A percentile compares a stretch with the other conserved stretches of the same genome.
Evolutionary conservation across 1,140 invertebrate genomes (phyloP).

Genomic region (Achroia grisella): DNA sequence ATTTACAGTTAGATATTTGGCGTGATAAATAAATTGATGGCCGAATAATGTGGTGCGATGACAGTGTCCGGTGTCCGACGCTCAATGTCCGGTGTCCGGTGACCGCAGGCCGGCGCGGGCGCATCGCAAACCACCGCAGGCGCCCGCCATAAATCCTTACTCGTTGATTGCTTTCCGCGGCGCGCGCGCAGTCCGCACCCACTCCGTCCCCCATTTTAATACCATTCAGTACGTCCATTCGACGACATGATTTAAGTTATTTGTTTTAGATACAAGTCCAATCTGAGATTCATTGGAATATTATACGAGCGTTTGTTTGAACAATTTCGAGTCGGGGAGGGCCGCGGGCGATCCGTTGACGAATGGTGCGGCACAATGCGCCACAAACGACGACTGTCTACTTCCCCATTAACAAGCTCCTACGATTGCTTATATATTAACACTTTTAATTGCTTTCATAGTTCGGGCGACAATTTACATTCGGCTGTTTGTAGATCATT

Average conservation of each 20-base stretch:
- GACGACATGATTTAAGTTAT: slow-evolving; percentile 63
- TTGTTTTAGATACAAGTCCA: slow-evolving; percentile 61
- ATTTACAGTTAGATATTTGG: too few relatives aligned
- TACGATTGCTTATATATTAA: neutral
- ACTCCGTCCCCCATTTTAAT: slow-evolving; percentile 21
- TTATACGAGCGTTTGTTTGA: slow-evolving; percentile 47
- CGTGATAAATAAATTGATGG: too few relatives aligned
- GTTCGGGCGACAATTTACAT: neutral
- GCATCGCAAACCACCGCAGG: slow-evolving; percentile 11
- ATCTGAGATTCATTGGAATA: slow-evolving; percentile 52
- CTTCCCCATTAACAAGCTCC: slow-evolving; percentile 6
- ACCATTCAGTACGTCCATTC: slow-evolving; percentile 31
- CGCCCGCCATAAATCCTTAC: slow-evolving; percentile 40
- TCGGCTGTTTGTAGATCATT: too few relatives aligned
- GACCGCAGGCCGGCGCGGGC: neutral
- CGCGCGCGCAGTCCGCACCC: slow-evolving; percentile 6
- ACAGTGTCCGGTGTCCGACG: neutral
- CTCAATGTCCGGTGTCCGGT: neutral
- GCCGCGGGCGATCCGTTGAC: slow-evolving; percentile 29
- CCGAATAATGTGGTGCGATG: neutral
- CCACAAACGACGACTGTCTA: slow-evolving; percentile 1
- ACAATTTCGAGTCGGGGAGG: slow-evolving; percentile 20
- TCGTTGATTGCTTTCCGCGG: slow-evolving; percentile 51
- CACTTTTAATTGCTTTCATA: slow-evolving; percentile 3
- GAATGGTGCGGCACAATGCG: slow-evolving; percentile 28